These are phyloP conservation scores for Notarius quadriscutis DNA, from an alignment of 2,113 vertebrate species.

Conservation along the genomic window DNA sequence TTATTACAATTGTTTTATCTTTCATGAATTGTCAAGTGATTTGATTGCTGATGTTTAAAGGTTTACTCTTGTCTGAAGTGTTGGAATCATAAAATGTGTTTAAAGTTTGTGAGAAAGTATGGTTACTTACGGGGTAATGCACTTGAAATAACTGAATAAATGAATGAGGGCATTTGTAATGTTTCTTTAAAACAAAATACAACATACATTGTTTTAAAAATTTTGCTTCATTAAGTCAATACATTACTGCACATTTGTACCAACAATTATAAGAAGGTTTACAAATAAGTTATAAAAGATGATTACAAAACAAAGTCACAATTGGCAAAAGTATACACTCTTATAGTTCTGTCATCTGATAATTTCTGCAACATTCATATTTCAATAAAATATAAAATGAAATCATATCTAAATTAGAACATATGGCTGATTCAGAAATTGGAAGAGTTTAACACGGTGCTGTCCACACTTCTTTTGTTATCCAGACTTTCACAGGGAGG, in stretches of 20 bases:
- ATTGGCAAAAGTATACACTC: neutral
- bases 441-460: slow-evolving; percentile 44
- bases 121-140: slow-evolving; percentile 26
- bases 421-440: neutral
- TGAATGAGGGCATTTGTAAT: slow-evolving; percentile 35
- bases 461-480: slow-evolving; percentile 2
- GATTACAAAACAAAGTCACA: slow-evolving; percentile 35
- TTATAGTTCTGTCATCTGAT: neutral
- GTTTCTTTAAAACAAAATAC: neutral
- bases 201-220: neutral
- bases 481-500: slow-evolving; percentile 46
- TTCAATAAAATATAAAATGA: slow-evolving; percentile 51
- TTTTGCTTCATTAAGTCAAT: slow-evolving; percentile 43
- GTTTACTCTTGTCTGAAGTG: slow-evolving; percentile 44
- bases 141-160: slow-evolving; percentile 57
- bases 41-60: slow-evolving; percentile 13
- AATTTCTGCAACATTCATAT: slow-evolving; percentile 7
- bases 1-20: slow-evolving; percentile 54
- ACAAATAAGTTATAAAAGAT: slow-evolving; percentile 58
- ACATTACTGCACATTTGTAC: slow-evolving; percentile 14
- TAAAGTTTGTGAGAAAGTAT: slow-evolving; percentile 29
- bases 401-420: neutral
- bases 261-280: slow-evolving; percentile 45
- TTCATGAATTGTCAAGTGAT: slow-evolving; percentile 44
- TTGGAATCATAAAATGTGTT: slow-evolving; percentile 49